Base-by-base conservation (phyloP, 2,113 vertebrate genomes). In the Apistogramma diplotaenia region DNA sequence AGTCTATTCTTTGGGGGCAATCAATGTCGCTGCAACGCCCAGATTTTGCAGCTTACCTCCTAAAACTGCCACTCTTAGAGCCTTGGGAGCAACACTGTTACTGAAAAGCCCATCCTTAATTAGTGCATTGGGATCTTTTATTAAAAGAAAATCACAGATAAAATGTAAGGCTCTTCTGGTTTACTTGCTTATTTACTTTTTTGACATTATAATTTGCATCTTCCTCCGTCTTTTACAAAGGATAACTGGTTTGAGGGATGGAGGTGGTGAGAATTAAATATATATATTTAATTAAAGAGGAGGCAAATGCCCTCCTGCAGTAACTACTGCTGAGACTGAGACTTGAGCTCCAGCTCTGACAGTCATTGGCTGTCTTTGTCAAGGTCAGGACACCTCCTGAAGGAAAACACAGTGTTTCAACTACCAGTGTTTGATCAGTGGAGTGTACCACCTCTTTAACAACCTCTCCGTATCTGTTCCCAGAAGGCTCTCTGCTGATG, bases 391-490 rank as follows among this genome's bases (percentile, higher is more conserved):
- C 75, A 61, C 70, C 43, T 85, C 70, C 87, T 85, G 67, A 31
- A 89, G 86, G 80, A 74, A 84, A 76, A 83, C 70, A 27, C 59
- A 21, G 18, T 2, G 1, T 56, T 55, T 46, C 2, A 2, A 71
- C 73, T 79, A 75, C 87, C 82, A 75, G 81, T 23, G 87, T 83
- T 89, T 86, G 81, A 87, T 90, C 87, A 90, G 79, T 56, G 59
- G 58, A 74, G 59, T 56, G 67, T 43, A 35, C 51, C 29, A 23
- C 49, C 43, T 81, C 78, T 67, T 70, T 85, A 72, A 72, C 21
- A 25, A 19, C 62, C 43, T 75, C 76, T 53, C 27, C 43, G 49
- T 25, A 25, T 71, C 18, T 35, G 15, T 10, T 87, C 72, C 51
- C 7, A n/a, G 1, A 49, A 35, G 49, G n/a, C 18, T 55, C 6